These are phyloP conservation scores for Epizoanthus stellaris DNA, from an alignment of 92 coral and sea anemone species.

Conservation along the genomic window DNA sequence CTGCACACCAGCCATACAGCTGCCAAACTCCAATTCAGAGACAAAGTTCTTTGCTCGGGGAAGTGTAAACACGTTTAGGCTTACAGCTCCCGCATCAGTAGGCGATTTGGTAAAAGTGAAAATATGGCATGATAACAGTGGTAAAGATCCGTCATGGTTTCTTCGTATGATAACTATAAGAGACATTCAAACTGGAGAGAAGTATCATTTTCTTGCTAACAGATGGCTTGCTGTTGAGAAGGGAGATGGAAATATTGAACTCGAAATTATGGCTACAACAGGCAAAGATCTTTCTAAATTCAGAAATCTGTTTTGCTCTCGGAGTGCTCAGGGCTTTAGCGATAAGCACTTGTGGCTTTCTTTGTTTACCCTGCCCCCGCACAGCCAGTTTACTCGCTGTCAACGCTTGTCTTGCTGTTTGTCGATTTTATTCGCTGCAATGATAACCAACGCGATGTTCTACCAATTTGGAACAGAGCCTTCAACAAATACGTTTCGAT, in stretches of 20 bases:
- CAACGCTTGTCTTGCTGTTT: constrained; percentile 84
- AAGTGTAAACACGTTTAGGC: constrained; percentile 77
- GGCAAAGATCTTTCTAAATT: constrained; percentile 62
- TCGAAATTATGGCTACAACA: constrained; percentile 60
- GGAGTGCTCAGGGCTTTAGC: constrained; percentile 77
- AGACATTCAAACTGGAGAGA: constrained; percentile 53
- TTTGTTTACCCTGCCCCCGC: constrained; percentile 75
- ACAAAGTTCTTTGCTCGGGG: constrained; percentile 75
- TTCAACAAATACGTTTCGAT: constrained; percentile 49
- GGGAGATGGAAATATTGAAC: constrained; percentile 70
- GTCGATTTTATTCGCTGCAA: constrained; percentile 75
- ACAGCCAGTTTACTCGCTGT: constrained; percentile 77
- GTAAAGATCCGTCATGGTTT: constrained; percentile 85
- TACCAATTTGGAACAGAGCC: constrained; percentile 57
- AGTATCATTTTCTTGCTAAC: constrained; percentile 76
- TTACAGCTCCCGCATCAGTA: constrained; percentile 64
- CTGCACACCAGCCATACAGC: constrained; percentile 59
- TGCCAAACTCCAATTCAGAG: constrained; percentile 53
- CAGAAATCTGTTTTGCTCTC: constrained; percentile 62
- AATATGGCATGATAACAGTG: constrained; percentile 92
- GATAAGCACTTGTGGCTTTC: constrained; percentile 88
- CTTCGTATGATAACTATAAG: constrained; percentile 67
- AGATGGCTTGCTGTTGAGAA: constrained; percentile 89
- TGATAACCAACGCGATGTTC: constrained; percentile 87
- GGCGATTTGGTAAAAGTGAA: constrained; percentile 76